A percentile compares a stretch with the other conserved stretches of the same genome.
Evolutionary conservation across 2,113 vertebrate genomes (phyloP).

Genomic region (Malurus elegans): DNA sequence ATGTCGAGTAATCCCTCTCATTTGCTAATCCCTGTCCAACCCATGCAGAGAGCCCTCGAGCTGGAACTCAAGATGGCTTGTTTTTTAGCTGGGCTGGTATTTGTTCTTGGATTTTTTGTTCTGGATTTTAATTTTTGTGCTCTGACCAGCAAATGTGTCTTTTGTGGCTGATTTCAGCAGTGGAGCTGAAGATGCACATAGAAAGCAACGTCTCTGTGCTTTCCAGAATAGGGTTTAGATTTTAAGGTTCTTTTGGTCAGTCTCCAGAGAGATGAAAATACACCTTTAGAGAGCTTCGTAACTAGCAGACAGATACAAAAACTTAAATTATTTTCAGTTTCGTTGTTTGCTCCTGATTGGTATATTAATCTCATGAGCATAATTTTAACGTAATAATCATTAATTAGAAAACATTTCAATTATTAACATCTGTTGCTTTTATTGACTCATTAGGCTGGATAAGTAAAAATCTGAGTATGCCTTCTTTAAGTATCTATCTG

Average conservation of each 20-base stretch:
- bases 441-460: neutral
- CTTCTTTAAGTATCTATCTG: neutral
- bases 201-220: neutral
- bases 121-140: neutral
- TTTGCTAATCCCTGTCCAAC: neutral
- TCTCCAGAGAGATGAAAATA: neutral
- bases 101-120: neutral
- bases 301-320: neutral
- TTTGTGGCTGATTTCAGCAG: neutral
- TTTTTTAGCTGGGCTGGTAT: neutral
- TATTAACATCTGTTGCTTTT: neutral
- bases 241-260: neutral
- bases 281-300: neutral
- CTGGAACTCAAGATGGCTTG: neutral
- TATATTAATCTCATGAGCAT: neutral
- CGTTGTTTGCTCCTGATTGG: neutral
- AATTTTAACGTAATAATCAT: neutral
- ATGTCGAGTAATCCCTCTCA: fast-evolving
- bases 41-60: fast-evolving
- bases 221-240: neutral
- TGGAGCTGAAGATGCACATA: neutral
- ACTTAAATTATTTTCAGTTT: neutral
- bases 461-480: neutral
- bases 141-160: neutral
- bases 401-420: neutral